These are phyloP conservation scores for Athalia circularis DNA, from an alignment of 2,888 invertebrate genomes.

Conservation along the genomic window DNA sequence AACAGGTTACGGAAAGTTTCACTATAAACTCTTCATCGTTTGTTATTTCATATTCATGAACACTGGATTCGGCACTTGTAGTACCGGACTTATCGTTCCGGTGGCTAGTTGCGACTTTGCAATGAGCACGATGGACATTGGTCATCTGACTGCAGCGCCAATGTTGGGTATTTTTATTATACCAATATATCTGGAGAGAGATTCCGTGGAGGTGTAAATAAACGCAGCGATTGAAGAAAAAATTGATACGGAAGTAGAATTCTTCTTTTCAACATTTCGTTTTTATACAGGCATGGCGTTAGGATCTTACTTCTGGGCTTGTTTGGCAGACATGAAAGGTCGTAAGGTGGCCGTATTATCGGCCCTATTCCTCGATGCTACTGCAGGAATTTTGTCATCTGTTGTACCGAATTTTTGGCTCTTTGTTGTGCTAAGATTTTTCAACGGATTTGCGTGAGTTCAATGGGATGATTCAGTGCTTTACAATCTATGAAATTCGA, in stretches of 20 bases:
- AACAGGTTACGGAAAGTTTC: slow-evolving; percentile 89
- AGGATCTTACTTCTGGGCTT: slow-evolving; percentile 89
- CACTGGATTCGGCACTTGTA: slow-evolving; percentile 88
- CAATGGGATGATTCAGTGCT: not conserved
- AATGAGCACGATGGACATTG: slow-evolving; percentile 87
- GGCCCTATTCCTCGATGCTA: slow-evolving; percentile 81
- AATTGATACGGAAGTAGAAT: no score
- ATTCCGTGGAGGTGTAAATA: not conserved
- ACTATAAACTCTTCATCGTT: slow-evolving; percentile 83
- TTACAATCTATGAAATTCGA: no score
- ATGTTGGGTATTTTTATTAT: slow-evolving; percentile 82
- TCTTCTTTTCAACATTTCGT: not conserved
- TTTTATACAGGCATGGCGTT: slow-evolving; percentile 80
- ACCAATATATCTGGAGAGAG: not conserved
- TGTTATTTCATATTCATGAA: slow-evolving; percentile 89
- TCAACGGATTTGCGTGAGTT: slow-evolving; percentile 86
- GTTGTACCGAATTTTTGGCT: slow-evolving; percentile 81
- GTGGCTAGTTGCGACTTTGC: slow-evolving; percentile 88
- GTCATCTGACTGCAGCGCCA: slow-evolving; percentile 85
- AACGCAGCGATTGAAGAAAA: not conserved
- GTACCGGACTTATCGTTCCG: slow-evolving; percentile 88
- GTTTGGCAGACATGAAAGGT: slow-evolving; percentile 85
- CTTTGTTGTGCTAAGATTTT: slow-evolving; percentile 82
- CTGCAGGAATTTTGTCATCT: slow-evolving; percentile 81
- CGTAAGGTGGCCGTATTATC: slow-evolving; percentile 82